These are phyloP conservation scores for Cetonia aurata DNA, from an alignment of 2,888 invertebrate genomes.

Conservation along the genomic window DNA sequence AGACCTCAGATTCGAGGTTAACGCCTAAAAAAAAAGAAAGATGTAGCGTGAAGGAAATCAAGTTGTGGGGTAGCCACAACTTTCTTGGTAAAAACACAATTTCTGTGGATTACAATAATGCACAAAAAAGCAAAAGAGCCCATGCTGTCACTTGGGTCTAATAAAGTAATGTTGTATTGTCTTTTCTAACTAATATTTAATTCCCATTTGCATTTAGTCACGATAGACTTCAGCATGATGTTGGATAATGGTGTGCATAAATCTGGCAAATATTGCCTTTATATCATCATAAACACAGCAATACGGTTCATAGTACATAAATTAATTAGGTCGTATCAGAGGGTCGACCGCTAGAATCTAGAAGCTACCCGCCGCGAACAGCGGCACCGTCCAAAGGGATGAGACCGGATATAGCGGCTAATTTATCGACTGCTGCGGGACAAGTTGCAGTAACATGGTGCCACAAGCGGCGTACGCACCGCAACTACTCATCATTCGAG, in stretches of 20 bases:
- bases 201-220: constrained; percentile 25
- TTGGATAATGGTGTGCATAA: constrained; percentile 37
- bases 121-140: too few species aligned
- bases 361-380: not conserved
- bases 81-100: too few species aligned
- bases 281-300: constrained; percentile 46
- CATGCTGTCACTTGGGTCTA: constrained; percentile 5
- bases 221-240: constrained; percentile 14
- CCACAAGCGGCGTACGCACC: constrained; percentile 11
- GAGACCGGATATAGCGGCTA: constrained; percentile 7
- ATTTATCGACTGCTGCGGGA: constrained; percentile 37
- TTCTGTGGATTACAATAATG: too few species aligned
- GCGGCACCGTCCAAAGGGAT: not conserved
- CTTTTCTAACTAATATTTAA: constrained; percentile 30
- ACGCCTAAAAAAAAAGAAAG: too few species aligned
- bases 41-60: too few species aligned
- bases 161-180: too few species aligned
- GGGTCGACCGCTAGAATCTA: not conserved
- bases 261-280: constrained; percentile 42
- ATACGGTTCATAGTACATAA: constrained; percentile 46
- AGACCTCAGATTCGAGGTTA: too few species aligned
- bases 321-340: constrained; percentile 45
- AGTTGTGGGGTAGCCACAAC: too few species aligned
- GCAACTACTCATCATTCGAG: constrained; percentile 27
- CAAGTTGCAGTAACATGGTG: constrained; percentile 26